phyloP scores from a whole-genome alignment of 2,113 vertebrate genomes.

The Lophura nycthemera region DNA sequence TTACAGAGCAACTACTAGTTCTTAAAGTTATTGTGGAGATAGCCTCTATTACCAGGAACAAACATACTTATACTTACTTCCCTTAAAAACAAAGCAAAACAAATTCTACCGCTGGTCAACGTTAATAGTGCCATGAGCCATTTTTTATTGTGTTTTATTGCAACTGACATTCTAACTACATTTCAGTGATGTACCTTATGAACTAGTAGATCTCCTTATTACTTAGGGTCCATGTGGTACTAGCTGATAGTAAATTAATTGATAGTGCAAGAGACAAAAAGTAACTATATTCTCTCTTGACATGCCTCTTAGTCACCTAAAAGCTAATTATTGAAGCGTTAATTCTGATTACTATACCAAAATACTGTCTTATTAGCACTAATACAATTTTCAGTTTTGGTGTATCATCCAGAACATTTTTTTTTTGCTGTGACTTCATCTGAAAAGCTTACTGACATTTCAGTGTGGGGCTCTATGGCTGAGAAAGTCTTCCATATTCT shows the following conservation, averaged over 20 bases:
- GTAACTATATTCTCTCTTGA: background rate
- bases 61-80: background rate
- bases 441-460: background rate
- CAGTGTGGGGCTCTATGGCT: background rate
- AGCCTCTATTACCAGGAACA: background rate
- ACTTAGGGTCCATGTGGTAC: background rate
- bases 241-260: background rate
- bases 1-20: background rate
- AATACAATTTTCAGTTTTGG: background rate
- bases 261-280: background rate
- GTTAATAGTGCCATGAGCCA: background rate
- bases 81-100: background rate
- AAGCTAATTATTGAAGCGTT: background rate
- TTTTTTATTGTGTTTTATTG: background rate
- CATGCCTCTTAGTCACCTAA: background rate
- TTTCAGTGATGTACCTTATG: background rate
- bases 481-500: background rate
- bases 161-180: background rate
- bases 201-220: background rate
- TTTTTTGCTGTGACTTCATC: background rate
- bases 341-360: background rate
- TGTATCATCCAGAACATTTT: background rate
- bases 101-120: background rate
- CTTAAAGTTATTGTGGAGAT: background rate
- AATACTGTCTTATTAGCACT: background rate